These are phyloP conservation scores for Conchocele bisecta DNA, from an alignment of 2,888 invertebrate genomes.

Conservation along the genomic window DNA sequence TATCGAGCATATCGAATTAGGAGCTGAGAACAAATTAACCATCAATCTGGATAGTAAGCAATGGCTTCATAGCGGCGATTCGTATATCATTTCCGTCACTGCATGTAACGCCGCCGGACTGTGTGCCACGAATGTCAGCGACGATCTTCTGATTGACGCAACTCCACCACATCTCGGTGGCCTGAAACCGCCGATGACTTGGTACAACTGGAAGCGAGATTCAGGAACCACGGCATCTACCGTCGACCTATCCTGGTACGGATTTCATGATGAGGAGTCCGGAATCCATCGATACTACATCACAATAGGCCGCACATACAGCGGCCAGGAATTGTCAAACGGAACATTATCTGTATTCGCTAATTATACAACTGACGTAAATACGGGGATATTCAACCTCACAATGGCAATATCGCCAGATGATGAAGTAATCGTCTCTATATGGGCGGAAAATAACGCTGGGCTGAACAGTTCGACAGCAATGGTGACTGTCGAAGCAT, in stretches of 20 bases:
- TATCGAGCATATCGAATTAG: conserved; percentile 35
- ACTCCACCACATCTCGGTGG: conserved; percentile 62
- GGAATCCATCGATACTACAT: conserved; percentile 44
- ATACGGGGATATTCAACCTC: no score
- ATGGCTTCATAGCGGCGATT: conserved; percentile 47
- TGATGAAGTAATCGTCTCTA: conserved; percentile 37
- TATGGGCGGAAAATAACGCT: conserved; percentile 52
- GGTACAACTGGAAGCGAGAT: conserved; percentile 9
- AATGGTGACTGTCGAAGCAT: conserved; percentile 32
- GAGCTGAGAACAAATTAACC: conserved; percentile 29
- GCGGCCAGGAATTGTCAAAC: conserved; percentile 37
- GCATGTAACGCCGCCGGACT: conserved; percentile 56
- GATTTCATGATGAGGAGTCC: conserved; percentile 58
- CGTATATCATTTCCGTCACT: conserved; percentile 44
- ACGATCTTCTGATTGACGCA: conserved; percentile 56
- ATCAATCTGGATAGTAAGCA: conserved; percentile 31
- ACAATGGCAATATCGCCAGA: conserved; percentile 11
- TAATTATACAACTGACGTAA: no score
- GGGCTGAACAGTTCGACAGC: conserved; percentile 35
- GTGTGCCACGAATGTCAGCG: conserved; percentile 47
- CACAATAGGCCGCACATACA: conserved; percentile 39
- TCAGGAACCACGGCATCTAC: background rate
- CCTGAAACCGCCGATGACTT: conserved; percentile 45
- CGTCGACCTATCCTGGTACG: conserved; percentile 54
- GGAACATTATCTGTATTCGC: no score